Base-by-base conservation (phyloP, 2,888 invertebrate genomes). In the Orchesella flavescens region DNA sequence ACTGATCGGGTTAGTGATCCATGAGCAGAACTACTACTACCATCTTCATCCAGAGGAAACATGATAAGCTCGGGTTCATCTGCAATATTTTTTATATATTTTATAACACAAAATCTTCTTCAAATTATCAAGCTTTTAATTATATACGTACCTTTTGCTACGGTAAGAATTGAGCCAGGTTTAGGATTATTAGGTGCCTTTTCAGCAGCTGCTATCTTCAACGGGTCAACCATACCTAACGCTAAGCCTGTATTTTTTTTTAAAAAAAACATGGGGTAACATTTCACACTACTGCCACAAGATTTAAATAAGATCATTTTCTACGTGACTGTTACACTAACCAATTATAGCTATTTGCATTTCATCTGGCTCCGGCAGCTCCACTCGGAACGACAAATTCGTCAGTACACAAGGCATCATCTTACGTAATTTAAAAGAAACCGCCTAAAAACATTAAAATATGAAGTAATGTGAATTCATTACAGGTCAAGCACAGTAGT, bases 321-420 rank as follows among this genome's bases (percentile, higher is more conserved):
- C 34, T 34, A 34, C 2, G 2, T 34, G 7, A n/a, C n/a, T 34
- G 7, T 59, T 19, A 61, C 34, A 4, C 87, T 84, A 90, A 93
- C 93, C 92, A 85, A 92, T 90, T 21, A 92, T 91, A 82, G 91
- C 91, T 34, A 93, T 89, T 87, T 93, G 93, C 78, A 94, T 91
- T 89, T 93, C 93, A 89, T 94, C 94, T 81, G 95, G 94, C 90
- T 97, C 97, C 0, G 97, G 96, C 87, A 97, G 92, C 88, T 96
- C 96, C 0, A 97, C 92, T 85, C 94, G 93, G 90, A 97, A 96
- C 88, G 93, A 92, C 44, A 97, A 91, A 89, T 95, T 93, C 86
- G 94, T 94, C 19, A 98, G 91, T 17, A 96, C 95, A 90, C 96
- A 96, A 0, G 97, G 97, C 84, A 94, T 93, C 93, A 97, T 94